Conservation (phyloP, 1,140 invertebrate genomes). For the Cecropterus lyciades region DNA sequence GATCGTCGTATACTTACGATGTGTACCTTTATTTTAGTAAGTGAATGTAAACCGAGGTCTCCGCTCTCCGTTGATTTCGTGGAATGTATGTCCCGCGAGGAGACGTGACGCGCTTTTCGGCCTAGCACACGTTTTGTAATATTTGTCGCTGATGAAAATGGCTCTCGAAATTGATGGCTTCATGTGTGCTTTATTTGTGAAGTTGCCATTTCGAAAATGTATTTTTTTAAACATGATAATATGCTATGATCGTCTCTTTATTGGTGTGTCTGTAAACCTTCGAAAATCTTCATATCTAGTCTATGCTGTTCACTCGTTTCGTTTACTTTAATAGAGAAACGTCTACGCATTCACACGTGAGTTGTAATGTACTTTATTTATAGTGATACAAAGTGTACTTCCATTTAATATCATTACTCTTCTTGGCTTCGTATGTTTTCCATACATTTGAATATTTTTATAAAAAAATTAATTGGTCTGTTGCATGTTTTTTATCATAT, state of each 20-base stretch:
- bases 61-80: slow-evolving; percentile 10
- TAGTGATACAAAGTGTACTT: slow-evolving; percentile 62
- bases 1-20: slow-evolving; percentile 32
- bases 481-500: slow-evolving; percentile 72
- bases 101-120: slow-evolving; percentile 32
- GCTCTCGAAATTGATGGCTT: slow-evolving; percentile 37
- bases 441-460: slow-evolving; percentile 69
- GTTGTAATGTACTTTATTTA: slow-evolving; percentile 50
- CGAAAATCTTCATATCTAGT: slow-evolving; percentile 72
- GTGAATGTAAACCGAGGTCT: slow-evolving; percentile 13
- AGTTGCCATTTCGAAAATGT: slow-evolving; percentile 61
- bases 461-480: slow-evolving; percentile 62
- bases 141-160: slow-evolving; percentile 21
- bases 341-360: slow-evolving; percentile 30
- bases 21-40: slow-evolving; percentile 29
- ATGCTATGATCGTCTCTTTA: slow-evolving; percentile 49
- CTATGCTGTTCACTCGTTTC: slow-evolving; percentile 65
- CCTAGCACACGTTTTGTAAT: slow-evolving; percentile 37
- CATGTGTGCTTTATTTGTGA: slow-evolving; percentile 51
- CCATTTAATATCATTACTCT: slow-evolving; percentile 52
- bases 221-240: slow-evolving; percentile 49
- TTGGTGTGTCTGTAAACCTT: slow-evolving; percentile 61
- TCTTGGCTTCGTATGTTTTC: slow-evolving; percentile 57
- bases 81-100: slow-evolving; percentile 13
- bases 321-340: slow-evolving; percentile 47